Percentiles rank a stretch among this genome's conserved stretches.
Conservation (phyloP, 23 tunicate genomes). For the Pegea sp. region DNA sequence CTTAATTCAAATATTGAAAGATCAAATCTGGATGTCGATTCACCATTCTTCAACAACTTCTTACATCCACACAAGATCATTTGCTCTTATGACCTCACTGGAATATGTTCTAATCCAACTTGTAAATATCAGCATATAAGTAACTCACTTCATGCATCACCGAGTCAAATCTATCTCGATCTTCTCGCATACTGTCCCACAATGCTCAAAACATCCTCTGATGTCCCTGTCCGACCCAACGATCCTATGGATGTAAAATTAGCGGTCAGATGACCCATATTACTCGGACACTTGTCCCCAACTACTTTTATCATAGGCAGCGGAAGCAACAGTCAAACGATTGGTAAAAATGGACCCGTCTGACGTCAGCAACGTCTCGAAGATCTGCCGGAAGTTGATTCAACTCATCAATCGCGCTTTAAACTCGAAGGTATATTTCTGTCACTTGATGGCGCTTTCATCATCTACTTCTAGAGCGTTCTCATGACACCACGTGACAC, state of each 20-base stretch:
- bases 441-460: not conserved
- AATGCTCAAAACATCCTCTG: conserved; percentile 22
- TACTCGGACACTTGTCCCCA: too few relatives aligned
- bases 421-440: conserved; percentile 22
- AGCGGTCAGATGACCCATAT: too few relatives aligned
- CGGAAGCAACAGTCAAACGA: conserved; percentile 14
- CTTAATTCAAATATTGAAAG: conserved; percentile 12
- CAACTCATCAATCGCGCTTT: conserved; percentile 30
- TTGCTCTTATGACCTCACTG: conserved; percentile 55
- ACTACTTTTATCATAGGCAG: conserved; percentile 13
- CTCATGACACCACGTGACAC: too few relatives aligned
- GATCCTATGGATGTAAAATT: conserved; percentile 10
- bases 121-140: conserved; percentile 40
- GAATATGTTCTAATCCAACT: conserved; percentile 33
- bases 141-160: conserved; percentile 5
- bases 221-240: conserved; percentile 2
- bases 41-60: conserved; percentile 29
- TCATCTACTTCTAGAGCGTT: not conserved
- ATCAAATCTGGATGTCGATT: conserved; percentile 10
- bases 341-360: conserved; percentile 3
- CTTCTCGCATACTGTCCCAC: conserved; percentile 51
- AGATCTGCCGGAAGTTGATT: conserved; percentile 22
- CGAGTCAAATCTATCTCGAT: conserved; percentile 34
- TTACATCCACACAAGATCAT: conserved; percentile 31
- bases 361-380: too few relatives aligned